phyloP scores from a whole-genome alignment of 2,888 invertebrate genomes.

The Chrysomela aeneicollis region DNA sequence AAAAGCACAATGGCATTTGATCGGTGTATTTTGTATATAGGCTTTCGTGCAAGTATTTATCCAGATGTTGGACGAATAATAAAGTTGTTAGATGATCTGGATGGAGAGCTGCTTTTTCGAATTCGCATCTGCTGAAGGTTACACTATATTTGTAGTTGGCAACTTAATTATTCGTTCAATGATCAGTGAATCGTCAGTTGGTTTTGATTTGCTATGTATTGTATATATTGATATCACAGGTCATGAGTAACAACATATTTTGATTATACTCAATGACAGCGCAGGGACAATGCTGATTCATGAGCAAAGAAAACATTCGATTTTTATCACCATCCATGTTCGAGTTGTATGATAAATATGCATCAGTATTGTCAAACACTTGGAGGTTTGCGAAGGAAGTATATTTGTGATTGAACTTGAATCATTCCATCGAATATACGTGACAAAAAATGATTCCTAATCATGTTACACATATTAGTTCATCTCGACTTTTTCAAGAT shows the following conservation, averaged over 20 bases:
- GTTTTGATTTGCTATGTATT: conserved; percentile 56
- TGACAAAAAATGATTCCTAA: too few relatives aligned
- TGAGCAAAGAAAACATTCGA: background rate
- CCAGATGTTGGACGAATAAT: conserved; percentile 27
- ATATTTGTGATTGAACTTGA: too few relatives aligned
- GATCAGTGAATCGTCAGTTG: conserved; percentile 13
- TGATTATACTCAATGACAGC: conserved; percentile 21
- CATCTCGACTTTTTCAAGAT: too few relatives aligned
- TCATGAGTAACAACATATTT: conserved; percentile 31
- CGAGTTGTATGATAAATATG: background rate
- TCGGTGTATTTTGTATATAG: conserved; percentile 58
- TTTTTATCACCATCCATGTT: too few relatives aligned
- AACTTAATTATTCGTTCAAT: background rate
- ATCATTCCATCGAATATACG: too few relatives aligned
- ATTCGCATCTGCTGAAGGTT: too few relatives aligned
- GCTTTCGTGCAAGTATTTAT: conserved; percentile 48
- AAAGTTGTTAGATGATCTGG: background rate
- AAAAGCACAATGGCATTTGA: conserved; percentile 34
- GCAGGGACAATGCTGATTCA: conserved; percentile 20
- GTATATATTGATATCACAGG: conserved; percentile 49
- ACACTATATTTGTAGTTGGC: too few relatives aligned
- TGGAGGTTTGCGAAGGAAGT: background rate
- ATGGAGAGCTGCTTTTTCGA: too few relatives aligned
- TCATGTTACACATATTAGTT: too few relatives aligned
- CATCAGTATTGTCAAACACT: background rate